Base-by-base conservation (phyloP, 1,140 invertebrate species). In the Calephelis virginiensis region DNA sequence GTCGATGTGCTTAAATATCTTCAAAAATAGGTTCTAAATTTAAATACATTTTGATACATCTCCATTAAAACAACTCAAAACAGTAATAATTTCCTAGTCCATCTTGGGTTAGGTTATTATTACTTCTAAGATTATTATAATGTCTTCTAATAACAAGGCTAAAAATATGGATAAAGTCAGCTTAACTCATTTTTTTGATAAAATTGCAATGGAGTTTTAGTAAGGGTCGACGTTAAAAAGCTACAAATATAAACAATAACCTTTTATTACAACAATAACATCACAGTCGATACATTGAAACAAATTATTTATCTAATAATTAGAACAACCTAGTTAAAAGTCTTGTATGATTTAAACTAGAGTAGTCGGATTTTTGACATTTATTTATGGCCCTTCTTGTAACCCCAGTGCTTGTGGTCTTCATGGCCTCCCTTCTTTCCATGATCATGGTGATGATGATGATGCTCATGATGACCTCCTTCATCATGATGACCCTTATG, bases 341-440 rank as follows among this genome's bases (percentile, higher is more conserved):
- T 66, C 69, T 67, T 76, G n/a, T n/a, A 69, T 60, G 75, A 73
- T 70, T 72, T 80, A 63, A 61, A 67, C 49, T 53, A 53, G 14
- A 69, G 62, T 64, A 70, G 70, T 79, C 68, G 68, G 49, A 63
- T 61, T 12, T 63, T 60, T 46, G 67, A 68, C 61, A 67, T 64
- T 81, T 78, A 76, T 84, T 93, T 92, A 73, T 93, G 92, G 28
- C 92, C 91, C 66, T 91, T 91, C 43, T 93, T 92, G 53, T 82
- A 87, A 7, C 93, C 93, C 73, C 92, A 91, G 63, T 92, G 87
- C 77, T 92, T 90, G 74, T 90, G 87, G 59, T 83, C 79, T 64
- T 92, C 89, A 77, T 94, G 92, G 11, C 92, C 93, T 8, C 93
- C 93, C 77, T 94, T 94, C 84, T 94, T 94, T 14, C 92, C 93